Conservation (phyloP, 2,797 vertebrate genomes). For the Trichosurus vulpecula region DNA sequence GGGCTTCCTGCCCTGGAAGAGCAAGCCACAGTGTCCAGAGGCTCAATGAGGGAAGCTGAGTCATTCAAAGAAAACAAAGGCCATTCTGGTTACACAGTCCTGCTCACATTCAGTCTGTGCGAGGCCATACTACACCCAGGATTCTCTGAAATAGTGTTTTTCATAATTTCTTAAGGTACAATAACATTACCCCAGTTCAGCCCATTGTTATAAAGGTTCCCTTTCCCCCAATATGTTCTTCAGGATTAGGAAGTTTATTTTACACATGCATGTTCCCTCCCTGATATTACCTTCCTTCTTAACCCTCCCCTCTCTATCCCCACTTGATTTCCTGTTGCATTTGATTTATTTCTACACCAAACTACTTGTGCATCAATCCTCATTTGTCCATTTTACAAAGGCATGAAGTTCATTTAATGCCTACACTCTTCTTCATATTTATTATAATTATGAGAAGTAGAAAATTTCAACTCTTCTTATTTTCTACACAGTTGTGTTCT, state of each 20-base stretch:
- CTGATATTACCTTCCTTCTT: neutral
- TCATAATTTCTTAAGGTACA: neutral
- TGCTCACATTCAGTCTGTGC: neutral
- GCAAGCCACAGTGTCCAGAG: no score
- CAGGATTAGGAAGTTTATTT: neutral
- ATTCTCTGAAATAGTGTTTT: neutral
- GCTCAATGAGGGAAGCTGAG: no score
- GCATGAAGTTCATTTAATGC: neutral
- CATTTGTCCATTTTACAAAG: neutral
- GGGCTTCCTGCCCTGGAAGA: no score
- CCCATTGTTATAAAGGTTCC: neutral
- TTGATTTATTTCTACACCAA: neutral
- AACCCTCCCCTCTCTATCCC: neutral
- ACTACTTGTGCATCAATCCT: neutral
- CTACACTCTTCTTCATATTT: neutral
- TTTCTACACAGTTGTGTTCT: neutral
- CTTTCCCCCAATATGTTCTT: neutral
- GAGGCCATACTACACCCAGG: neutral
- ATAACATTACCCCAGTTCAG: neutral
- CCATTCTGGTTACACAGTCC: no score
- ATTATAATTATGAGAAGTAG: neutral
- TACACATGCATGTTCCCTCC: neutral
- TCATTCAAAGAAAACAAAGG: no score
- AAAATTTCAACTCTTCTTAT: neutral
- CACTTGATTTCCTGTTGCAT: neutral